Conservation (phyloP, 1,140 invertebrate genomes). For the Neodiprion pinetum region DNA sequence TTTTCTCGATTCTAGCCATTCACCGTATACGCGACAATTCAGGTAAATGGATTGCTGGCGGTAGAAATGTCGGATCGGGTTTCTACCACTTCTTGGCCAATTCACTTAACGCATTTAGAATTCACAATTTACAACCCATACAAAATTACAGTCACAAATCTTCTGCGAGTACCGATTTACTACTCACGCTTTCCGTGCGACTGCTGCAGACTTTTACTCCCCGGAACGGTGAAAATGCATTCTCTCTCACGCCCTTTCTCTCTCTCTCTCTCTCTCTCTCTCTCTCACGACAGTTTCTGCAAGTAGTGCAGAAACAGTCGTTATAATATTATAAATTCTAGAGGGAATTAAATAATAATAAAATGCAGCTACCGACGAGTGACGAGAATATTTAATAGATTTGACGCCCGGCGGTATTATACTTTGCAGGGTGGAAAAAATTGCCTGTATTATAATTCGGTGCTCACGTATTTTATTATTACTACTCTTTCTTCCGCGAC, state of each 20-base stretch:
- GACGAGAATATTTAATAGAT: constrained; percentile 4
- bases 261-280: constrained; percentile 16
- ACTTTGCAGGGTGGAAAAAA: not conserved
- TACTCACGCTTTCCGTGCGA: not conserved
- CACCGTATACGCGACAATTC: too few relatives aligned
- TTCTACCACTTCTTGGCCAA: not conserved
- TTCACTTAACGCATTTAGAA: not conserved
- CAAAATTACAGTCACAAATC: constrained; percentile 2
- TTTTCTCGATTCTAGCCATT: not conserved
- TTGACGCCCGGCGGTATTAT: too few relatives aligned
- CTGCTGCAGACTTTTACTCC: not conserved
- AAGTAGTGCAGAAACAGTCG: not conserved
- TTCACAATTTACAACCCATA: constrained; percentile 5
- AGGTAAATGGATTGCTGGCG: not conserved
- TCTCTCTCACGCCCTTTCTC: constrained; percentile 12
- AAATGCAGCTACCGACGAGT: not conserved
- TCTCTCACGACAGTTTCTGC: not conserved
- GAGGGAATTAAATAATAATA: not conserved
- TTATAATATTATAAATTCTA: not conserved
- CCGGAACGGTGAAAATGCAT: not conserved
- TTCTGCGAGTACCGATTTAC: not conserved
- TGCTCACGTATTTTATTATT: too few relatives aligned
- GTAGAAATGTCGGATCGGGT: not conserved
- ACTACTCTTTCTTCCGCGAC: too few relatives aligned
- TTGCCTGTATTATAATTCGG: too few relatives aligned